Base-by-base conservation (phyloP, 2,113 vertebrate genomes). In the Neogale vison region DNA sequence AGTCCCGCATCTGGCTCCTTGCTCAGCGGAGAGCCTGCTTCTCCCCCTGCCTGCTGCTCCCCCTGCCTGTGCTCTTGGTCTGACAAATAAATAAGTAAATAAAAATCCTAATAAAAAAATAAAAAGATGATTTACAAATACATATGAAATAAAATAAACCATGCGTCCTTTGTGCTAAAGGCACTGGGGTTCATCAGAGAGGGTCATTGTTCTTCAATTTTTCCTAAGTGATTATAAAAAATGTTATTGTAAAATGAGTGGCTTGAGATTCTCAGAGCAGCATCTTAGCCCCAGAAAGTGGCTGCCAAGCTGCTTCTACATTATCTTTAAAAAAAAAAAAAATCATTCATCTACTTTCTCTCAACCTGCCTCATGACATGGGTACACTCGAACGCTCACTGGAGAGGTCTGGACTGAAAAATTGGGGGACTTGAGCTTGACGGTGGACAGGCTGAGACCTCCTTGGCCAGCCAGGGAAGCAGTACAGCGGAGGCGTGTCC, bases 121-220 rank as follows among this genome's bases (percentile, higher is more conserved):
- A 61, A 61, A 61, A 61, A 50, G 18, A 23, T 63, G 21, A 45
- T 83, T 81, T 77, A 39, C 65, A 95, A 96, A 95, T 82, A 57
- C 84, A 92, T 63, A 76, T 23, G 55, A 71, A 6, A 20, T 71
- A 61, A 39, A 94, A 95, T 21, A 90, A 93, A 45, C 50, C 80
- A 82, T 79, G 42, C 26, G 36, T 67, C 80, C 77, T 88, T 90
- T 82, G n/a, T 77, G 39, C 67, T 59, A 82, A 93, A 77, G 18
- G 34, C 92, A 26, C 20, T 77, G 39, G 57, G 84, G 65, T 69
- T 92, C 67, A 72, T 95, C 74, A 90, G 34, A 83, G 84, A 87
- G 76, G 67, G 39, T 91, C 65, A 47, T 17, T 91, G 34, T 50
- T 93, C 77, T 96, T 96, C 74, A 72, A 24, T 93, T 95, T 96